Conservation (phyloP, 2,797 vertebrate species). For the Otolemur crassicaudatus region DNA sequence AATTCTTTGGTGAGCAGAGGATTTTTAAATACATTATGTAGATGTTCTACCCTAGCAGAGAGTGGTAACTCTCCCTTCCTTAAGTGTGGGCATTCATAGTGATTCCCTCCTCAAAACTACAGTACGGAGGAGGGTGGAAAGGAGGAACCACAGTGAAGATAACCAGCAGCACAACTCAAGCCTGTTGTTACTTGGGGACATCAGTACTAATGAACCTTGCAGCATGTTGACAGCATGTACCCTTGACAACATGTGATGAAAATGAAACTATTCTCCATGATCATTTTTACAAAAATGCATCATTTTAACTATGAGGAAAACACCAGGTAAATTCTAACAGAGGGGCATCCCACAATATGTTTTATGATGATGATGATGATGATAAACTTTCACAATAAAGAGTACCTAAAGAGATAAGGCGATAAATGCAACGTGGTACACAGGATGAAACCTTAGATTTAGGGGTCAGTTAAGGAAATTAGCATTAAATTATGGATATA, state of each 20-base stretch:
- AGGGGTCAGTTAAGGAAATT: background rate
- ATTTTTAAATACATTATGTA: background rate
- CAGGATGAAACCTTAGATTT: background rate
- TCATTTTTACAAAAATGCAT: background rate
- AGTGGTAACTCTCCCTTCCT: background rate
- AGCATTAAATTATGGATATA: background rate
- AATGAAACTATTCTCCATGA: background rate
- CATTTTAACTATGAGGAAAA: background rate
- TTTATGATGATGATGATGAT: background rate
- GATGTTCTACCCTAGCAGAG: background rate
- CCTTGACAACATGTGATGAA: background rate
- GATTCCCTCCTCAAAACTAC: background rate
- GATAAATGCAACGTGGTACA: background rate
- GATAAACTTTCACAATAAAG: background rate
- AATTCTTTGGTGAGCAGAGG: background rate
- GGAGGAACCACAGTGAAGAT: background rate
- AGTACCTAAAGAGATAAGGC: background rate
- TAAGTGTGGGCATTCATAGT: background rate
- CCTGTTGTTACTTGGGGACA: background rate
- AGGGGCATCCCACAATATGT: background rate
- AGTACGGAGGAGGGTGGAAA: background rate
- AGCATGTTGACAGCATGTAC: background rate
- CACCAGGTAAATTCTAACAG: background rate
- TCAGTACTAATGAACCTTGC: background rate
- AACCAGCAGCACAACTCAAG: background rate